A percentile compares a stretch with the other conserved stretches of the same genome.
These are phyloP conservation scores for Willowsia nigromaculata DNA, from an alignment of 2,888 invertebrate species.

Conservation along the genomic window DNA sequence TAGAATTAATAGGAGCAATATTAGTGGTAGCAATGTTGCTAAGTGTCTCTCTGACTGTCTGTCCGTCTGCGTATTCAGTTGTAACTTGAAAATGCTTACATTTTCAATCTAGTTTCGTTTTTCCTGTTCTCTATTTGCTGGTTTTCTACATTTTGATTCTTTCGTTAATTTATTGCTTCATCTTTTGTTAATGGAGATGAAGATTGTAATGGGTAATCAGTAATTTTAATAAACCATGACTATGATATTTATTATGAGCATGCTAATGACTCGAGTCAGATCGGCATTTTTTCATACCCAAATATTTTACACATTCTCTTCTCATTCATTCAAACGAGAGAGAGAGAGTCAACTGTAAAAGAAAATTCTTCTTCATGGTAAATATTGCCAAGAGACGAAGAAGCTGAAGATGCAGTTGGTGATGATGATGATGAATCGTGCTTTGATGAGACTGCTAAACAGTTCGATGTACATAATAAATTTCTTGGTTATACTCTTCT, in stretches of 20 bases:
- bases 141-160: too few relatives aligned
- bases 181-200: not conserved
- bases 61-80: too few relatives aligned
- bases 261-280: slow-evolving; percentile 27
- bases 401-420: not conserved
- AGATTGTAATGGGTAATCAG: not conserved
- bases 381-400: too few relatives aligned
- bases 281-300: slow-evolving; percentile 8
- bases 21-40: too few relatives aligned
- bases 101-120: too few relatives aligned
- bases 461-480: not conserved
- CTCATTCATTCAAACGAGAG: not conserved
- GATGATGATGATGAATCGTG: slow-evolving; percentile 28
- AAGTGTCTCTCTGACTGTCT: too few relatives aligned
- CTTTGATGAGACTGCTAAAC: slow-evolving; percentile 41
- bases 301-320: too few relatives aligned
- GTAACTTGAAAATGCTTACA: too few relatives aligned
- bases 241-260: not conserved
- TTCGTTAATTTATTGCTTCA: not conserved
- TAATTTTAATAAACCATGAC: not conserved
- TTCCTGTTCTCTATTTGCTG: too few relatives aligned
- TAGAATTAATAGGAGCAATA: too few relatives aligned
- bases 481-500: not conserved
- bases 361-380: not conserved
- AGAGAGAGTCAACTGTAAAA: not conserved